Percentiles rank a stretch among this genome's conserved stretches.
Evolutionary conservation across 2,113 vertebrate species (phyloP).

Genomic region (Malurus elegans): DNA sequence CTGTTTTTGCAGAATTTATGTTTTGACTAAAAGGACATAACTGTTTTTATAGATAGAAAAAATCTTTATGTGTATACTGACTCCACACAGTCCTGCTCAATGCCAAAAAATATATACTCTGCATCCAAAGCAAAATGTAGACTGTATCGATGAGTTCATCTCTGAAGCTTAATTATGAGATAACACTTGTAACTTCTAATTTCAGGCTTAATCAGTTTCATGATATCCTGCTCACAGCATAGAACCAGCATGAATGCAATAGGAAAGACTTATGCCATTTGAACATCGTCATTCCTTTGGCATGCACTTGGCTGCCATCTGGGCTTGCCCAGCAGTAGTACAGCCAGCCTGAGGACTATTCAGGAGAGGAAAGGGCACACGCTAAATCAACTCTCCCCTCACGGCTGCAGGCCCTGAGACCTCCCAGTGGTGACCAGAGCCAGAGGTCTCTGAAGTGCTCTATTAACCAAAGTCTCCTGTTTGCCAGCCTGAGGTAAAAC

Average conservation of each 20-base stretch:
- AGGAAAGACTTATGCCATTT: background rate
- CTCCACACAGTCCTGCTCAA: background rate
- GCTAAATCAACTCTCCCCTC: background rate
- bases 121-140: background rate
- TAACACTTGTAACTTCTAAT: conserved; percentile 18
- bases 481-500: background rate
- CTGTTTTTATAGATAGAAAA: background rate
- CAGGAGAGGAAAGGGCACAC: background rate
- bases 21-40: background rate
- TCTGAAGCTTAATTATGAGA: background rate
- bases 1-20: background rate
- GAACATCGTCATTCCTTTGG: background rate
- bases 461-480: background rate
- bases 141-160: background rate
- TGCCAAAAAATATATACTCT: background rate
- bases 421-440: background rate
- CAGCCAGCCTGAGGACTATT: background rate
- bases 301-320: background rate
- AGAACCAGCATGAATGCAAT: background rate
- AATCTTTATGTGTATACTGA: background rate
- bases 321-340: background rate
- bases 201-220: conserved; percentile 21
- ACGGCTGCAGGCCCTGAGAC: background rate
- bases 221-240: background rate
- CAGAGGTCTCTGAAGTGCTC: background rate